Conservation (phyloP, 2,888 invertebrate genomes). For the Brachynemurus nebulosus region DNA sequence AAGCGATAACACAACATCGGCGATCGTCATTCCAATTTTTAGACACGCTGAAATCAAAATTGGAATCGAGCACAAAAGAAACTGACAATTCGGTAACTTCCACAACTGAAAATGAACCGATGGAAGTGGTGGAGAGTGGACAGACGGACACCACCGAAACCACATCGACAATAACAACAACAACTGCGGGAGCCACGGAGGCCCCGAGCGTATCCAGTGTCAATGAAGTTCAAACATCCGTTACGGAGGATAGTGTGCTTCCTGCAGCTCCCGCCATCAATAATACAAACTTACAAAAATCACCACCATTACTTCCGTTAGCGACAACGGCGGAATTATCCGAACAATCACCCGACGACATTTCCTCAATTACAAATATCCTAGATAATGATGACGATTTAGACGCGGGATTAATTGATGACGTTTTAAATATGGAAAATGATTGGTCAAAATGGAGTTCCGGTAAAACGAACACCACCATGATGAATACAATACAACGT, state of each 20-base stretch:
- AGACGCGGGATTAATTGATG: background rate
- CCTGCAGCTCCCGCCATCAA: no score
- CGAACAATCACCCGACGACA: constrained; percentile 12
- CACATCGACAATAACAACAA: constrained; percentile 14
- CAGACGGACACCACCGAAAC: constrained; percentile 7
- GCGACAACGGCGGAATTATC: constrained; percentile 7
- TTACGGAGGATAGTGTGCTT: background rate
- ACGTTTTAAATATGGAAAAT: constrained; percentile 1
- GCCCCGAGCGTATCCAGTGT: no score
- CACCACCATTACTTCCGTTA: background rate
- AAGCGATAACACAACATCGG: constrained; percentile 21
- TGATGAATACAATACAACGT: constrained; percentile 5
- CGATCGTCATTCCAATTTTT: constrained; percentile 25
- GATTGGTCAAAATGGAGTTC: constrained; percentile 2
- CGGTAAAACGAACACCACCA: background rate
- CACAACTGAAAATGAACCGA: constrained; percentile 12
- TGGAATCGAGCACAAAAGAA: constrained; percentile 8
- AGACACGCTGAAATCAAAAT: constrained; percentile 18
- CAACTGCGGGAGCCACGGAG: no score
- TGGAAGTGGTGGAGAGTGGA: constrained; percentile 1
- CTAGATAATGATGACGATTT: constrained; percentile 1
- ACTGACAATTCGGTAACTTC: no score
- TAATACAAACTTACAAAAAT: no score
- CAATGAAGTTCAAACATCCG: constrained; percentile 18
- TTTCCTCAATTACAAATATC: background rate